phyloP scores from a whole-genome alignment of 2,888 invertebrate species.

The Polydrusus pterygomalis region DNA sequence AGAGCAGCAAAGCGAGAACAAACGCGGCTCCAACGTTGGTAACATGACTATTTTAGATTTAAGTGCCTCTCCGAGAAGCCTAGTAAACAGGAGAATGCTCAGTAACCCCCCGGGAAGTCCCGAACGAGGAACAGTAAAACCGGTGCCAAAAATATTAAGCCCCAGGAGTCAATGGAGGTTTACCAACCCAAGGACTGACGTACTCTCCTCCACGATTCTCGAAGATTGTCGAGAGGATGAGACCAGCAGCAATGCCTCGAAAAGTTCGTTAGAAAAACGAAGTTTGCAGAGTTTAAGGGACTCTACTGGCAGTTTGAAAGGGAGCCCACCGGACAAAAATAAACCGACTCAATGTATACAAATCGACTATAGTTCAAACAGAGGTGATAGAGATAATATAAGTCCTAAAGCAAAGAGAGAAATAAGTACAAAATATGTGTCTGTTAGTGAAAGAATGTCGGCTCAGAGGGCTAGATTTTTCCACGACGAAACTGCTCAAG shows the following conservation, averaged over 20 bases:
- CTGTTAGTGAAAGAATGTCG: constrained; percentile 73
- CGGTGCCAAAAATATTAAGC: constrained; percentile 77
- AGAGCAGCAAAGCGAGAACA: not conserved
- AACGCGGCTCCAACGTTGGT: constrained; percentile 58
- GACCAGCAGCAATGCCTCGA: constrained; percentile 75
- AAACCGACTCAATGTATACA: not conserved
- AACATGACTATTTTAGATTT: constrained; percentile 81
- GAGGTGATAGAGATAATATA: not conserved
- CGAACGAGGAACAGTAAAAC: constrained; percentile 62
- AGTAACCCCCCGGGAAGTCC: constrained; percentile 75
- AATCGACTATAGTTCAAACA: not conserved
- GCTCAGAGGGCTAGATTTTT: constrained; percentile 79
- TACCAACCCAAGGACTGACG: constrained; percentile 85
- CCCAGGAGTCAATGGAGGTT: constrained; percentile 84
- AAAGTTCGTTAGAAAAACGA: constrained; percentile 71
- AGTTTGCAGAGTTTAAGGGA: constrained; percentile 43
- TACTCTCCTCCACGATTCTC: constrained; percentile 89
- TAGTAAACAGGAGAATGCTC: constrained; percentile 77
- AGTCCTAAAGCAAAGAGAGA: constrained; percentile 25
- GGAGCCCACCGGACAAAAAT: constrained; percentile 19
- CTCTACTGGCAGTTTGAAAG: constrained; percentile 53
- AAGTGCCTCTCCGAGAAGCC: constrained; percentile 82
- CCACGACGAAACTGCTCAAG: constrained; percentile 58
- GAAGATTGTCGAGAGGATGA: constrained; percentile 90
- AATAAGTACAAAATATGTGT: constrained; percentile 55